Base-by-base conservation (phyloP, 2,888 invertebrate genomes). In the Mayetiola destructor region DNA sequence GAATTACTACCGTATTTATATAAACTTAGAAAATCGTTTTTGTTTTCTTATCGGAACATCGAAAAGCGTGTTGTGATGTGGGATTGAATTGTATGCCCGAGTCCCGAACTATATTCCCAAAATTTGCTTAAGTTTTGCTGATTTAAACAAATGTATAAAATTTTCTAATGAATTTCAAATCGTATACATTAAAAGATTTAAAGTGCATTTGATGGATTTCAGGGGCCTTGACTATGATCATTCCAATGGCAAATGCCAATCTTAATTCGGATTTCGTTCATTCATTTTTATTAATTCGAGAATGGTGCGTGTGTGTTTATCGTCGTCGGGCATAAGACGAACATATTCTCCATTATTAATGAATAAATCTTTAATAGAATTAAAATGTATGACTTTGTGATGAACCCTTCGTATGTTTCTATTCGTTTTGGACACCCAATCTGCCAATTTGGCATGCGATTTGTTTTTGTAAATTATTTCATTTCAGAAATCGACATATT, bases 111-210 rank as follows among this genome's bases (percentile, higher is more conserved):
- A 6, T 10, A 12, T 37, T 14, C 12, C 37, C n/a, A n/a, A n/a
- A n/a, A 37, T 5, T 37, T 23, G 27, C 23, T 42, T 27, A 27
- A 27, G n/a, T 48, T 20, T 40, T 21, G 21, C 40, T n/a, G 40
- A 21, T 3, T 40, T 40, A 23, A 48, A 27, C 29, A 27, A 48
- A 48, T 48, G 48, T 48, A 48, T 3, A 48, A 48, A 42, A 27
- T 27, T 27, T 48, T 48, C 48, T 27, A 48, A 48, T 48, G 48
- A 48, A 48, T 48, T 48, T 48, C 27, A 48, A 48, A 48, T 48
- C 27, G 48, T 48, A 48, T 48, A 48, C 27, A 48, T 48, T 48
- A 48, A 27, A 48, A 6, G 48, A n/a, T n/a, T 48, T 48, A 48
- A 48, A 48, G 27, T 48, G 48, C 48, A 48, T 9, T 48, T 23